A percentile compares a stretch with the other conserved stretches of the same genome.
These are phyloP conservation scores for Grus americana DNA, from an alignment of 2,113 vertebrate species.

Conservation along the genomic window DNA sequence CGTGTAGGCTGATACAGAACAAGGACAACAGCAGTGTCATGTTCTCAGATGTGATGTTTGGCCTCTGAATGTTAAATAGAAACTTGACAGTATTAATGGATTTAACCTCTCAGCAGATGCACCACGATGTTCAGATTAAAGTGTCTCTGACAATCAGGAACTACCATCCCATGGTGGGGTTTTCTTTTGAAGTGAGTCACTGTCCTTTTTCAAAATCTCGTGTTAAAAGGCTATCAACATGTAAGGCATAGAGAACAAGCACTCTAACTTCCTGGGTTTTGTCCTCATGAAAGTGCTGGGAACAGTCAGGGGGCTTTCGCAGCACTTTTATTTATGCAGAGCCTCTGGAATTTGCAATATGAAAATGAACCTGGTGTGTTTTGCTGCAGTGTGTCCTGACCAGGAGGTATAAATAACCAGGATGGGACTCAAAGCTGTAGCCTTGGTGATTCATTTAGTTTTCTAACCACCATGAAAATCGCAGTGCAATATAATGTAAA, in stretches of 20 bases:
- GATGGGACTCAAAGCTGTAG: background rate
- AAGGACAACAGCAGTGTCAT: background rate
- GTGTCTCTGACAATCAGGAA: background rate
- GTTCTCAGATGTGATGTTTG: background rate
- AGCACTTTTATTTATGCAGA: background rate
- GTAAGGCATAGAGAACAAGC: background rate
- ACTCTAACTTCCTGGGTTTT: background rate
- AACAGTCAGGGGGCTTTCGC: background rate
- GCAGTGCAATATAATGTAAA: background rate
- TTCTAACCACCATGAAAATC: background rate
- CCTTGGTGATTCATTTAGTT: background rate
- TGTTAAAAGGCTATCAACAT: background rate
- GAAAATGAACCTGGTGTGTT: background rate
- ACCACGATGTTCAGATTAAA: background rate
- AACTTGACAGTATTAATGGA: background rate
- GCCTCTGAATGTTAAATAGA: background rate
- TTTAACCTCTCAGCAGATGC: background rate
- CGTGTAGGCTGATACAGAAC: background rate
- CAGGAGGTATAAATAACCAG: background rate
- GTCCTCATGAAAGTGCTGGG: background rate
- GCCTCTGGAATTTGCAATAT: background rate
- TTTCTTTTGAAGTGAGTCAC: background rate
- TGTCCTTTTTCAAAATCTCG: background rate
- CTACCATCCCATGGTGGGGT: background rate
- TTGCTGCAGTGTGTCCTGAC: background rate